Base-by-base conservation (phyloP, 2,797 vertebrate genomes). In the Prionace glauca region DNA sequence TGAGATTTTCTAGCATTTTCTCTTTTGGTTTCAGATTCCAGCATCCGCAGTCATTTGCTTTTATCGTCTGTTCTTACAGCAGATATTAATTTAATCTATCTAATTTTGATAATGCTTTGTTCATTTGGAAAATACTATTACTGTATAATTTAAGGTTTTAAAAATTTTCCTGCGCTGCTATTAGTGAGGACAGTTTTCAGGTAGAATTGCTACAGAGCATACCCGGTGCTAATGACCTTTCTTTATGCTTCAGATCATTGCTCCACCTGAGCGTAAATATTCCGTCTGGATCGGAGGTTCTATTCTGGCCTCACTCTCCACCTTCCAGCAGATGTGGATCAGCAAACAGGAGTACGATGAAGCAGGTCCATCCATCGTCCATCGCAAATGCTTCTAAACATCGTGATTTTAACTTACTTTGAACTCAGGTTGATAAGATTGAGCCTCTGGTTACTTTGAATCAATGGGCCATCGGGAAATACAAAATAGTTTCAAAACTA, bases 341-440 rank as follows among this genome's bases (percentile, higher is more conserved):
- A 98, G 97, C 96, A 98, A 98, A 97, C 98, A 98, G 95, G 98
- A 98, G 95, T 98, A 98, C 4, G 98, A 98, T 32, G 98, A 98
- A 95, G 98, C 93, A 56, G 93, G 93, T 71, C 93, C 93, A 72
- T 95, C 98, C 96, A 98, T 97, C 97, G 97, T 99, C 97, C 97
- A 99, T 98, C 97, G 97, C 98, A 99, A 97, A 98, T 99, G 99
- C 96, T 98, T 98, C 97, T 98, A 97, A 97, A 72, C 56, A n/a
- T n/a, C 95, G 92, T 32, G 65, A 20, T 29, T 97, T 14, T 81
- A 36, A 77, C 69, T 95, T 60, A 81, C 93, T 91, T 93, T 77
- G 24, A 50, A 95, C 96, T 95, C 95, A 94, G 96, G 96, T 96
- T 96, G 90, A 95, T 84, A 74, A 96, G 72, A 8, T 72, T 95